Base-by-base conservation (phyloP, 2,797 vertebrate genomes). In the Sebastes paucispinis region DNA sequence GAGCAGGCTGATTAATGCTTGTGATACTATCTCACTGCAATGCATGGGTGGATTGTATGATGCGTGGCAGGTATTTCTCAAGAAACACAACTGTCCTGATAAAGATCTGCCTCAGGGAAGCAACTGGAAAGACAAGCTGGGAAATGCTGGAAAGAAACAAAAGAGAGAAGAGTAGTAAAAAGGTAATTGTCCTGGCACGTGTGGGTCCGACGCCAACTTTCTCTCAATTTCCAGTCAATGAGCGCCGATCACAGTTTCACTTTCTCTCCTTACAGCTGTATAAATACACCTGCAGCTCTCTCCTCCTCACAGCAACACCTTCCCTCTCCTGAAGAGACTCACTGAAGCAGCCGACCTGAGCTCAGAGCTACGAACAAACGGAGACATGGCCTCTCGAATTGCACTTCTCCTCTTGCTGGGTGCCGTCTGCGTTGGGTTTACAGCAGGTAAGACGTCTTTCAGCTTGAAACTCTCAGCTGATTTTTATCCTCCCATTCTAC, bases 371-470 rank as follows among this genome's bases (percentile, higher is more conserved):
- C 69, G 0, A 78, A 72, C 18, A 55, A 14, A 43, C 59, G 2
- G n/a, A 87, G 70, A 74, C 80, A 93, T 92, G 92, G 86, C 87
- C 20, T 80, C 89, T 70, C 78, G 52, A 65, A 55, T 74, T 65
- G 71, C 88, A 79, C 73, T 81, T 64, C 83, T 93, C 72, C 57
- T 92, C 73, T 16, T 94, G 76, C 84, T 93, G 66, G 81, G 36
- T 1, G 16, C 88, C 68, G 1, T 92, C 82, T 91, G 88, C 24
- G 2, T 77, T 2, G 55, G 65, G 0, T 68, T 91, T 13, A 69
- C 81, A 34, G 1, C 86, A 86, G 91, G 92, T 92, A 73, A 82
- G 74, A 54, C 13, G 5, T 43, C 5, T 12, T 43, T 57, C 22
- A 59, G 13, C 2, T 43, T 57, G 47, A 57, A 4, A 1, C 20